These are phyloP conservation scores for Agonopterix alstromeriana DNA, from an alignment of 2,888 invertebrate species.

Conservation along the genomic window DNA sequence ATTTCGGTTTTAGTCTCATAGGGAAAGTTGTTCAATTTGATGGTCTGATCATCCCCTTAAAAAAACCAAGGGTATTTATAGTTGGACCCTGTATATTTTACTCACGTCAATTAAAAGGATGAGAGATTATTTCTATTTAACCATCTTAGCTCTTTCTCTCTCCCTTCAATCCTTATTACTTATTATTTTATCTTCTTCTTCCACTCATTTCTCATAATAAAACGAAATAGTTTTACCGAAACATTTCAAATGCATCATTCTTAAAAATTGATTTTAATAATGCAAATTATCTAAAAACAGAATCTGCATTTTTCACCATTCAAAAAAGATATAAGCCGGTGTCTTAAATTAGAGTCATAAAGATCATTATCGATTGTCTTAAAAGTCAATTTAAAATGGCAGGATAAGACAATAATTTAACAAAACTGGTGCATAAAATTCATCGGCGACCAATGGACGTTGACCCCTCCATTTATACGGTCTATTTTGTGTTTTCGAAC, in stretches of 20 bases:
- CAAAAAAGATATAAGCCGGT: background rate
- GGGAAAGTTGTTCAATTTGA: too few species aligned
- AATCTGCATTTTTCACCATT: slow-evolving; percentile 2
- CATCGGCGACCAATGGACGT: slow-evolving; percentile 39
- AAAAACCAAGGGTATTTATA: too few species aligned
- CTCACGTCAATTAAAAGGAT: too few species aligned
- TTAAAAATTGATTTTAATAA: slow-evolving; percentile 30
- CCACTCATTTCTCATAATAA: too few species aligned
- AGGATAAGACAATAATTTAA: slow-evolving; percentile 32
- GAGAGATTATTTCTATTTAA: too few species aligned
- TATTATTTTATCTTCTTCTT: too few species aligned
- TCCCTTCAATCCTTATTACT: too few species aligned
- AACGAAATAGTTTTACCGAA: background rate
- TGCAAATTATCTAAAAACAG: slow-evolving; percentile 19
- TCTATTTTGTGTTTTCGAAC: slow-evolving; percentile 33
- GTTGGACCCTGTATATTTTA: too few species aligned
- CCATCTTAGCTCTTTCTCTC: too few species aligned
- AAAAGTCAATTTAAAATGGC: slow-evolving; percentile 2
- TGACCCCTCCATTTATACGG: slow-evolving; percentile 44
- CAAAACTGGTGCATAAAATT: slow-evolving; percentile 64
- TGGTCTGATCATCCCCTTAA: too few species aligned
- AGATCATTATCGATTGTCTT: background rate
- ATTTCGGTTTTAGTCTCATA: too few species aligned
- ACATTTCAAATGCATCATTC: slow-evolving; percentile 15
- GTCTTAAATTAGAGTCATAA: background rate